Percentiles rank a stretch among this genome's conserved stretches.
These are phyloP conservation scores for Phrynocephalus forsythii DNA, from an alignment of 2,797 vertebrate species.

Conservation along the genomic window DNA sequence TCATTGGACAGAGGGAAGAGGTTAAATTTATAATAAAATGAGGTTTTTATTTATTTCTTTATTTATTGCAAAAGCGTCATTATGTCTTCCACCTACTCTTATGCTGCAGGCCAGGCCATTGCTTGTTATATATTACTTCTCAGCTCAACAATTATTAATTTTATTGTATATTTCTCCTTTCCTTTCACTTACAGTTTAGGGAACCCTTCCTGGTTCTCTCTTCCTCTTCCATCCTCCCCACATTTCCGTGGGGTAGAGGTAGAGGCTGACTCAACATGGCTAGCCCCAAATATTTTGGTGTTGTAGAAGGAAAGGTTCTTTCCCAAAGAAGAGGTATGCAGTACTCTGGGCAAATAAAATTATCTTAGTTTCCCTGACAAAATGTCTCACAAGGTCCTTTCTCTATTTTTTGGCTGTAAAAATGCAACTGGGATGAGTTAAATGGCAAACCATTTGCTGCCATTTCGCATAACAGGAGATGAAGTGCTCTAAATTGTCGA, in stretches of 20 bases:
- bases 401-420: not conserved
- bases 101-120: not conserved
- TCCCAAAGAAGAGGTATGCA: not conserved
- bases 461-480: too few relatives aligned
- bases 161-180: not conserved
- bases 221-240: not conserved
- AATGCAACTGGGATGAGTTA: not conserved
- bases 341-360: not conserved
- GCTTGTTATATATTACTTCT: not conserved
- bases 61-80: not conserved
- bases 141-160: not conserved
- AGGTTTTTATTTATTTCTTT: not conserved
- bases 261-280: not conserved
- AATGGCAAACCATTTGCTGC: not conserved
- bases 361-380: not conserved
- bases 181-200: not conserved
- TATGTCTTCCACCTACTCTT: not conserved
- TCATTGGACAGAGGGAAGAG: not conserved
- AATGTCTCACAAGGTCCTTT: not conserved
- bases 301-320: not conserved
- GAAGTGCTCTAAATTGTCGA: too few relatives aligned
- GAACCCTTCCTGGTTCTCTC: not conserved
- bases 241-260: not conserved
- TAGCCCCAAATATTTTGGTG: not conserved
- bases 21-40: not conserved